A percentile compares a stretch with the other conserved stretches of the same genome.
Evolutionary conservation across 1,140 invertebrate species (phyloP).

Genomic region (Drusus annulatus): DNA sequence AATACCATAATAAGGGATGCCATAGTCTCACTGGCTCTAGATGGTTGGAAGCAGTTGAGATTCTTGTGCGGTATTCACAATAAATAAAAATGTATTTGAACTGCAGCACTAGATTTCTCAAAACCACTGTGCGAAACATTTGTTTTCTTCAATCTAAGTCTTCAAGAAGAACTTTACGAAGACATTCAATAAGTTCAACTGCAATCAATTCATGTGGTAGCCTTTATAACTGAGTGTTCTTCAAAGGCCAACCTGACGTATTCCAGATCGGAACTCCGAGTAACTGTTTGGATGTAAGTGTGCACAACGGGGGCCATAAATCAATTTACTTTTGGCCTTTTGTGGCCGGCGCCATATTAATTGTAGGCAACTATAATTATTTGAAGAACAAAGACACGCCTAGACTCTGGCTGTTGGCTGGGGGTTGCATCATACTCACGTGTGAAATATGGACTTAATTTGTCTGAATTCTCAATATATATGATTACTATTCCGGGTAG

Average conservation of each 20-base stretch:
- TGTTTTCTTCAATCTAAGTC: too few relatives aligned
- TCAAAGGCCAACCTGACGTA: neutral
- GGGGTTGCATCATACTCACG: neutral
- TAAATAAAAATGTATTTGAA: too few relatives aligned
- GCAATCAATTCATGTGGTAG: too few relatives aligned
- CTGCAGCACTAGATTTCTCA: too few relatives aligned
- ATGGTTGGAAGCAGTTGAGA: too few relatives aligned
- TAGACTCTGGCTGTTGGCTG: neutral
- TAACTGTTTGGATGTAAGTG: conserved; percentile 17
- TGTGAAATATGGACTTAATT: neutral
- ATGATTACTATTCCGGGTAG: neutral
- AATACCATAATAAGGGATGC: too few relatives aligned
- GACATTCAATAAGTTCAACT: too few relatives aligned
- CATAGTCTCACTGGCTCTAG: too few relatives aligned
- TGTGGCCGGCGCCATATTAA: conserved; percentile 44
- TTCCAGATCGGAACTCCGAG: neutral
- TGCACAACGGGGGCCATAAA: conserved; percentile 44
- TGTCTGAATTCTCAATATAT: neutral
- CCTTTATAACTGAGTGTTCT: neutral
- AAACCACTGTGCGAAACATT: too few relatives aligned
- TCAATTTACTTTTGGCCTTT: conserved; percentile 51
- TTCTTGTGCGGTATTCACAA: too few relatives aligned
- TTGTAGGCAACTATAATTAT: conserved; percentile 40
- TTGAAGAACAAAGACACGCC: conserved; percentile 27
- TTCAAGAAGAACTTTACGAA: too few relatives aligned